Evolutionary conservation across 1,140 invertebrate genomes (phyloP).

Genomic region (Hycleus cichorii): DNA sequence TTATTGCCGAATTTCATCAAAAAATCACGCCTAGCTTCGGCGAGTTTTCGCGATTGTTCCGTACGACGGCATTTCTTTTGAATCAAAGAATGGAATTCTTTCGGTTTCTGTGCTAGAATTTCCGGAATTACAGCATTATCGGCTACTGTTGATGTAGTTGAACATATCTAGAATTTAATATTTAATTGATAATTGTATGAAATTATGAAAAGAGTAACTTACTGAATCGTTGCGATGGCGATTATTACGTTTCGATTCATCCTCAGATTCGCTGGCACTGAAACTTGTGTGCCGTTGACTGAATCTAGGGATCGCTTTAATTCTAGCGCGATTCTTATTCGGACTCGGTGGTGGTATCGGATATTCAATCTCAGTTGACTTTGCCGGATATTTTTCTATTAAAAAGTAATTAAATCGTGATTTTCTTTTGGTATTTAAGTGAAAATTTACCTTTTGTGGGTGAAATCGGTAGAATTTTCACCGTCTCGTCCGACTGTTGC

Average conservation of each 20-base stretch:
- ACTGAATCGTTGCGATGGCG: constrained; percentile 38
- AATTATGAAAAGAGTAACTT: constrained; percentile 11
- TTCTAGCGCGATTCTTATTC: constrained; percentile 34
- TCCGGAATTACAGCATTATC: constrained; percentile 10
- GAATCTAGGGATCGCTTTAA: constrained; percentile 35
- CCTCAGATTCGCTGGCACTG: constrained; percentile 40
- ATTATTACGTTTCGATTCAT: constrained; percentile 30
- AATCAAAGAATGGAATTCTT: constrained; percentile 25
- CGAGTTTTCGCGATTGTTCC: constrained; percentile 47
- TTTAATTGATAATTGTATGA: background rate
- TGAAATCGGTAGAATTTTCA: too few relatives aligned
- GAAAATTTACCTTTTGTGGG: too few relatives aligned
- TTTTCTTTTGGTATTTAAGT: too few relatives aligned
- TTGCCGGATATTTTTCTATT: too few relatives aligned
- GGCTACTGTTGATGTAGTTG: constrained; percentile 18
- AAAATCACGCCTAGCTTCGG: constrained; percentile 51
- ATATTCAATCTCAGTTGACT: constrained; percentile 17
- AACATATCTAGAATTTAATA: constrained; percentile 24
- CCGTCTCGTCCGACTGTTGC: too few relatives aligned
- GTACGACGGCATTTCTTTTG: constrained; percentile 34
- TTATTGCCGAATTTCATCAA: constrained; percentile 48
- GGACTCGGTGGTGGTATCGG: constrained; percentile 34
- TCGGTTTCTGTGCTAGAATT: constrained; percentile 15
- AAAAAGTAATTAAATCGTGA: too few relatives aligned
- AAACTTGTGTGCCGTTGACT: constrained; percentile 31